Percentiles rank a stretch among this genome's conserved stretches.
Conservation (phyloP, 2,797 vertebrate species). For the Xenopus petersii region DNA sequence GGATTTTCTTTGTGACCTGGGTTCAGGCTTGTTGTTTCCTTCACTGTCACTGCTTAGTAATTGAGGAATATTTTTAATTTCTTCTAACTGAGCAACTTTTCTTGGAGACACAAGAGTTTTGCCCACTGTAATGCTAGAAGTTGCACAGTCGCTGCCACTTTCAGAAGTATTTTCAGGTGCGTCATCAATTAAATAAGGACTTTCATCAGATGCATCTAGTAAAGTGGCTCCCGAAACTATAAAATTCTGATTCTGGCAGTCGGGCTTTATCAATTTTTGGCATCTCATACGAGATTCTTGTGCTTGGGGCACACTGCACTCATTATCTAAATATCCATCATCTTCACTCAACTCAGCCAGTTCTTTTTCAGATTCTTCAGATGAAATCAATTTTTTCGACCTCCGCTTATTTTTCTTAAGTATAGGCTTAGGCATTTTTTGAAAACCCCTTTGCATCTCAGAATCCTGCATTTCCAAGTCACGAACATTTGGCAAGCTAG, state of each 20-base stretch:
- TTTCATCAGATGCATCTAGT: background rate
- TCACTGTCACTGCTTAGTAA: too few species aligned
- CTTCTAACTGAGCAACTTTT: background rate
- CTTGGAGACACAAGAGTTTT: background rate
- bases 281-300: background rate
- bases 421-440: background rate
- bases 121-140: background rate
- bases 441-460: too few species aligned
- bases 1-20: too few species aligned
- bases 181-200: background rate
- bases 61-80: background rate
- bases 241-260: background rate
- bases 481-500: background rate
- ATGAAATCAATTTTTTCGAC: background rate
- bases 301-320: background rate
- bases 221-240: background rate
- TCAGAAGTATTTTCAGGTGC: background rate
- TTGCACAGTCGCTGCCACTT: background rate
- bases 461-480: background rate
- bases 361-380: background rate
- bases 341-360: background rate
- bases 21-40: too few species aligned
- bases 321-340: background rate
- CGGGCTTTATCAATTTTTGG: background rate
- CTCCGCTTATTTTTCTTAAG: background rate